Conservation (phyloP, 1,140 invertebrate species). For the Drosophila oshimai region DNA sequence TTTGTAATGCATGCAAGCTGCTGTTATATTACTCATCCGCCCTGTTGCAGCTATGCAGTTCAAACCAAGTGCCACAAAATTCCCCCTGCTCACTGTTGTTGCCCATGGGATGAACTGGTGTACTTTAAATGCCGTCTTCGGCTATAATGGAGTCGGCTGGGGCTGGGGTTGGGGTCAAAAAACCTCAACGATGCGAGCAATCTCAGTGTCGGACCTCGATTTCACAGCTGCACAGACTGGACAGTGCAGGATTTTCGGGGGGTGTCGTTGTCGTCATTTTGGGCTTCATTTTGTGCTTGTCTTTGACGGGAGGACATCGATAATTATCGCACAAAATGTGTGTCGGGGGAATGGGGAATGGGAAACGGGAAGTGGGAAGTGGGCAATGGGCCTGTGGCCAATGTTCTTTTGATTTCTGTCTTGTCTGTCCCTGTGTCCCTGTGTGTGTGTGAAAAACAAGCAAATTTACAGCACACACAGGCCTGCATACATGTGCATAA, state of each 20-base stretch:
- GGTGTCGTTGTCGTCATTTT: slow-evolving; percentile 44
- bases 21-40: background rate
- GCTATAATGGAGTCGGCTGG: background rate
- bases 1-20: too few species aligned
- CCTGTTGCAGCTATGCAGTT: background rate
- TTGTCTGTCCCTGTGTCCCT: slow-evolving; percentile 1
- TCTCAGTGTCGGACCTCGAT: slow-evolving; percentile 27
- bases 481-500: slow-evolving; percentile 61
- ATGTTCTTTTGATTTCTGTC: slow-evolving; percentile 51
- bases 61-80: background rate
- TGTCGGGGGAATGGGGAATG: slow-evolving; percentile 5
- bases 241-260: slow-evolving; percentile 14
- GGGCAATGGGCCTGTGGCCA: slow-evolving; percentile 37
- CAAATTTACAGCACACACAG: slow-evolving; percentile 48
- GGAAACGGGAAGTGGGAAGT: background rate
- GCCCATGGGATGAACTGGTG: background rate
- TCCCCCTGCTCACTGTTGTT: too few species aligned
- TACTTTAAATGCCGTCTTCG: slow-evolving; percentile 1
- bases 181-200: slow-evolving; percentile 28
- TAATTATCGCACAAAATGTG: slow-evolving; percentile 69
- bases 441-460: slow-evolving; percentile 44
- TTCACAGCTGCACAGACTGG: background rate
- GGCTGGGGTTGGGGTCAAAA: background rate
- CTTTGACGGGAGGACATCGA: slow-evolving; percentile 57
- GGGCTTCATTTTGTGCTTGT: slow-evolving; percentile 40